Conservation (phyloP, 2,113 vertebrate species). For the Grallaria varia region DNA sequence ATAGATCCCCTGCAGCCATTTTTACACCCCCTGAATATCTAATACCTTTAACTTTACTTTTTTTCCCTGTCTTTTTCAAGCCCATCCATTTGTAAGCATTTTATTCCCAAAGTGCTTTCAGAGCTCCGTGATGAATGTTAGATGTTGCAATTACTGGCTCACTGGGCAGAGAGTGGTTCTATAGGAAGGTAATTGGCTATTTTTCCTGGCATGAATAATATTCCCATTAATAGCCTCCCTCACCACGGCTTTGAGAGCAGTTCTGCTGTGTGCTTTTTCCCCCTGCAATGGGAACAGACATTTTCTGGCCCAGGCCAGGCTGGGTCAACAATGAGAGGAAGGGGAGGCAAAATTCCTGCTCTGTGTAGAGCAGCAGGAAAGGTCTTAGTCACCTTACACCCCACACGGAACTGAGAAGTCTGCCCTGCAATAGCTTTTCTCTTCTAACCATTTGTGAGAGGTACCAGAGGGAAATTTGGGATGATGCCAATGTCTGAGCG, state of each 20-base stretch:
- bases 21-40: neutral
- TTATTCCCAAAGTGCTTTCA: constrained; percentile 6
- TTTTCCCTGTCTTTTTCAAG: neutral
- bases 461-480: neutral
- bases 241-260: neutral
- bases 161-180: constrained; percentile 40
- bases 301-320: neutral
- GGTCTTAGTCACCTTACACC: neutral
- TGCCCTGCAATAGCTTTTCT: neutral
- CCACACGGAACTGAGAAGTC: neutral
- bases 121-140: constrained; percentile 20
- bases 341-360: neutral
- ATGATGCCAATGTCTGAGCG: neutral
- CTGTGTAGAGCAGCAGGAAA: neutral
- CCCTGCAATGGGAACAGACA: neutral
- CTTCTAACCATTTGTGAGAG: neutral
- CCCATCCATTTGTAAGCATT: neutral
- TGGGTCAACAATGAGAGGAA: neutral
- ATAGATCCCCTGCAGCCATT: neutral
- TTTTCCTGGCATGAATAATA: constrained; percentile 65
- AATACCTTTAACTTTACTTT: neutral
- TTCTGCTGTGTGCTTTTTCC: neutral
- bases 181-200: constrained; percentile 59
- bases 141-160: constrained; percentile 46
- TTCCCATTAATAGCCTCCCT: constrained; percentile 6